A percentile compares a stretch with the other conserved stretches of the same genome.
Conservation (phyloP, 1,140 invertebrate species). For the Hermetia illucens region DNA sequence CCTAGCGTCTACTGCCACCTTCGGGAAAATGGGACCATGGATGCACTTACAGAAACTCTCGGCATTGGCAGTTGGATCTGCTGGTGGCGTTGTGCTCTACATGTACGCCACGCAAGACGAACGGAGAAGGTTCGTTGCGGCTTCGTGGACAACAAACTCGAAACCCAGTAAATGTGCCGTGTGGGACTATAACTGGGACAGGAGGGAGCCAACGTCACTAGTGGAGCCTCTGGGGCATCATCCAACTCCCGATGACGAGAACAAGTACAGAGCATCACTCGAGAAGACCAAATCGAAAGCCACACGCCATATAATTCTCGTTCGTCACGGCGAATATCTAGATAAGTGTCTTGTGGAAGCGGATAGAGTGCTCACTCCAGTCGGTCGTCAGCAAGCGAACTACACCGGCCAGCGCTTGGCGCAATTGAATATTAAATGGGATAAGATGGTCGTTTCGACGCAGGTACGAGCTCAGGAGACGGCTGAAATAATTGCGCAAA, state of each 20-base stretch:
- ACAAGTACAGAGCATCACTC: conserved; percentile 43
- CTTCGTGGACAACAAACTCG: conserved; percentile 50
- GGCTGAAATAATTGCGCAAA: conserved; percentile 56
- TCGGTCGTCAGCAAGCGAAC: conserved; percentile 71
- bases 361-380: conserved; percentile 61
- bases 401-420: conserved; percentile 63
- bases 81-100: conserved; percentile 19
- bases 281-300: conserved; percentile 53
- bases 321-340: conserved; percentile 92
- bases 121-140: conserved; percentile 11
- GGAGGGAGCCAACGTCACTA: conserved; percentile 56
- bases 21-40: conserved; percentile 11
- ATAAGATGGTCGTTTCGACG: conserved; percentile 68
- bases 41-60: conserved; percentile 17
- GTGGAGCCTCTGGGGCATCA: conserved; percentile 42
- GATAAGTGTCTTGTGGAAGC: conserved; percentile 53
- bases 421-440: conserved; percentile 62
- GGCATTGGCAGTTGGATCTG: conserved; percentile 19
- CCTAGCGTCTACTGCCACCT: too few relatives aligned
- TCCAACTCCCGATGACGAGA: conserved; percentile 40
- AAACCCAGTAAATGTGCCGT: conserved; percentile 37
- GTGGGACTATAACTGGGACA: conserved; percentile 84
- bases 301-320: conserved; percentile 71
- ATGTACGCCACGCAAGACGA: conserved; percentile 17
- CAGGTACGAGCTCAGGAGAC: conserved; percentile 91